Conservation (phyloP, 2,113 vertebrate genomes). For the Symphodus melops region DNA sequence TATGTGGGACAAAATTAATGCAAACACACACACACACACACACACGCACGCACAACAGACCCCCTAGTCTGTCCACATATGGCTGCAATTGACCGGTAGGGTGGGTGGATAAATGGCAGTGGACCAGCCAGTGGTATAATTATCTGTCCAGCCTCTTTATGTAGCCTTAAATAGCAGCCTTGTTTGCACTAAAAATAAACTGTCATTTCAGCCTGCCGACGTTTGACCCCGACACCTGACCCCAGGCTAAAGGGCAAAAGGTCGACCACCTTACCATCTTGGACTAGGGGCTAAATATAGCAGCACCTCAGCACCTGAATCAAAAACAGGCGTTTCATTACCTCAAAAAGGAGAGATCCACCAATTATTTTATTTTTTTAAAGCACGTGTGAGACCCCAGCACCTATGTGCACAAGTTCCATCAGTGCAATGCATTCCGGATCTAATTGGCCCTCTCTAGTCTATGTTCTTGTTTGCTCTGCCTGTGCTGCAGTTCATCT, state of each 20-base stretch:
- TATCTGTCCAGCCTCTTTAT: slow-evolving; percentile 77
- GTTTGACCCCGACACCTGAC: slow-evolving; percentile 72
- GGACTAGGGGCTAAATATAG: slow-evolving; percentile 72
- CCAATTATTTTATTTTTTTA: too few relatives aligned
- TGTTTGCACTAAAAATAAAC: slow-evolving; percentile 81
- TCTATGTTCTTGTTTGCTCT: too few relatives aligned
- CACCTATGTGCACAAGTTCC: too few relatives aligned
- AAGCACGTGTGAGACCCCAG: too few relatives aligned
- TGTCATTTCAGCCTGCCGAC: slow-evolving; percentile 70
- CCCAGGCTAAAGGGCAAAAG: slow-evolving; percentile 50
- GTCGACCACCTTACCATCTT: slow-evolving; percentile 58
- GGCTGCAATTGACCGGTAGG: slow-evolving; percentile 78
- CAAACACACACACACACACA: slow-evolving; percentile 48
- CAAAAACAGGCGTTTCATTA: neutral
- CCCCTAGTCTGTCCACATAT: slow-evolving; percentile 78
- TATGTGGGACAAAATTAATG: slow-evolving; percentile 28
- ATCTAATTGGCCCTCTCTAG: too few relatives aligned
- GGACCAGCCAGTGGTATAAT: slow-evolving; percentile 74
- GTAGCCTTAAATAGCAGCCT: slow-evolving; percentile 74
- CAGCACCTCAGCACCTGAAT: slow-evolving; percentile 66
- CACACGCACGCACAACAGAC: slow-evolving; percentile 52
- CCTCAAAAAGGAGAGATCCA: too few relatives aligned
- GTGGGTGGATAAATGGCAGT: slow-evolving; percentile 78
- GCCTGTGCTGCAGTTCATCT: too few relatives aligned
- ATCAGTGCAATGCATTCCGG: too few relatives aligned